Evolutionary conservation across 1,140 invertebrate species (phyloP), one percentile per base, ranked within the genome.

Genomic region (Temnothorax longispinosus): DNA sequence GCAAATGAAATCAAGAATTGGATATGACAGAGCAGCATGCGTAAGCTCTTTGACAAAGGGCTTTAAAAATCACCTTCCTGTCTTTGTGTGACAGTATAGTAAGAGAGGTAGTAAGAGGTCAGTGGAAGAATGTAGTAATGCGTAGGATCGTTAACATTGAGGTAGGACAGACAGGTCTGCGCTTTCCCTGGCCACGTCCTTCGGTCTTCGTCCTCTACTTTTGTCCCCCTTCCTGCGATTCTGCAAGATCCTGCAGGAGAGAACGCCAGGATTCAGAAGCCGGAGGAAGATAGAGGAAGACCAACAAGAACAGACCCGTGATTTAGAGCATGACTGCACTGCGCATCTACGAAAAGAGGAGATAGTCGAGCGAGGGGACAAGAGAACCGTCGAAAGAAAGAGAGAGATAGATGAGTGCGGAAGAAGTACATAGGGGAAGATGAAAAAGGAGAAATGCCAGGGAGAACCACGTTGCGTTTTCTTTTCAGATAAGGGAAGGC

Each of bases 321-420:
- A 93, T 93, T 93, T 93, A 93, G 90, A 92, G 84, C 84, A 87
- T 86, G 88, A 88, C 86, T 88, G 85, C 89, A 89, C 80, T 89
- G 89, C 87, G 86, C 87, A 90, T 92, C 92, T 88, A 85, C 77
- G 62, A 76, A 56, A 87, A 74, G 64, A 52, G 44, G 75, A 47
- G 71, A 50, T 64, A 50, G 56, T 75, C 18, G 41, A 62, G 15
- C 38, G 41, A 77, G 62, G 81, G 85, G 76, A 67, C 18, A 84
- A 89, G 80, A n/a, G 54, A n/a, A 18, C 15, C n/a, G 38, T 56
- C 27, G 21, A 86, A 58, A 76, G 67, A 60, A 62, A 76, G 47
- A 77, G 64, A 77, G 69, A 47, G 47, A 60, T 84, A 56, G 80
- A 74, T 84, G 67, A 60, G 67, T 35, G 52, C 41, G 67, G 54